phyloP scores from a whole-genome alignment of 2,113 vertebrate genomes.

The Campylorhamphus procurvoides region DNA sequence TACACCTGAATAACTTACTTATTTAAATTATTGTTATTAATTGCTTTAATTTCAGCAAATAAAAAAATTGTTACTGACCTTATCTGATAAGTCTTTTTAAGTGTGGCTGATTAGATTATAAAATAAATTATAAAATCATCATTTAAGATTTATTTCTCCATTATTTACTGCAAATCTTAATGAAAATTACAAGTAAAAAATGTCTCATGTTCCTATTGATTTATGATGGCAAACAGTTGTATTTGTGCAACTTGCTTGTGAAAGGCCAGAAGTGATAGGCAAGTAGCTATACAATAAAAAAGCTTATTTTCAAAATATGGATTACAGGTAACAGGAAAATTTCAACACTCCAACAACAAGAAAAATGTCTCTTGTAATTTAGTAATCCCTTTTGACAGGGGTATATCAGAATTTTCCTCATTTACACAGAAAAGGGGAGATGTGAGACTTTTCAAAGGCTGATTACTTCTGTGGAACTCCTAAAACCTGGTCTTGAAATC shows the following conservation, averaged over 20 bases:
- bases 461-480: background rate
- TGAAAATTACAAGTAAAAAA: background rate
- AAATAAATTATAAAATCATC: background rate
- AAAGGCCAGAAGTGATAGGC: background rate
- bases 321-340: background rate
- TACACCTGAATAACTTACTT: background rate
- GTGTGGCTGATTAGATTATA: background rate
- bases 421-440: background rate
- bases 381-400: background rate
- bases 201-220: background rate
- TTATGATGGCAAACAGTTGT: background rate
- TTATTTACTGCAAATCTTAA: background rate
- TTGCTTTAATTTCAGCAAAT: background rate
- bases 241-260: background rate
- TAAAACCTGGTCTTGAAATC: background rate
- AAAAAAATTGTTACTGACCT: background rate
- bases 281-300: background rate
- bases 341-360: background rate
- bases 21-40: background rate
- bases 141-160: background rate
- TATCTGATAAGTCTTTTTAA: background rate
- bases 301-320: background rate
- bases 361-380: background rate
- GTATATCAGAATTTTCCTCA: background rate
- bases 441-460: background rate